Percentiles rank a stretch among this genome's conserved stretches.
These are phyloP conservation scores for Trematomus loennbergii DNA, from an alignment of 2,113 vertebrate species.

Conservation along the genomic window DNA sequence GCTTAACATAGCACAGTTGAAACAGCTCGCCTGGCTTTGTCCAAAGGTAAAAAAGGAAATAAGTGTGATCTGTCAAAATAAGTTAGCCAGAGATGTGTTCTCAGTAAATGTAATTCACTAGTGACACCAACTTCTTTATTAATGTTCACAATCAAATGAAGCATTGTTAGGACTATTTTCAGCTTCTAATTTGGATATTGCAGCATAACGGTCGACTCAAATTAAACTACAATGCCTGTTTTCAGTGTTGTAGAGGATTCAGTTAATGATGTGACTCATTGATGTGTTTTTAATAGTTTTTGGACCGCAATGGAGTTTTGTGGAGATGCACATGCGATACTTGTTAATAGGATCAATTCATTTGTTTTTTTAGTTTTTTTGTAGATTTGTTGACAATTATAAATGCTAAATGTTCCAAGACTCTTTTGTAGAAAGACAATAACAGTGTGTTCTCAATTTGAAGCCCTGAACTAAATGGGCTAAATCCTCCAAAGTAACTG, in stretches of 20 bases:
- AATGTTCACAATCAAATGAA: background rate
- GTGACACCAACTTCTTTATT: background rate
- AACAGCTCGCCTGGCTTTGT: background rate
- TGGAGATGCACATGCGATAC: background rate
- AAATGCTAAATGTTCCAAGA: background rate
- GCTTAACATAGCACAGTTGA: background rate
- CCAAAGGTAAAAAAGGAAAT: background rate
- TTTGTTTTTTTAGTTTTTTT: background rate
- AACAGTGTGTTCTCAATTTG: background rate
- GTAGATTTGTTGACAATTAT: background rate
- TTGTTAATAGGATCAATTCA: background rate
- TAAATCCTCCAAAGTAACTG: background rate
- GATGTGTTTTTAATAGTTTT: background rate
- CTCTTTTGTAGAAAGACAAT: background rate
- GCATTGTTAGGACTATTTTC: background rate
- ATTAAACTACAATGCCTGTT: background rate
- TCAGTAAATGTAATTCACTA: background rate
- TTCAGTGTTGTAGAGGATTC: background rate
- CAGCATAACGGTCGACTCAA: background rate
- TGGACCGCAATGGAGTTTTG: background rate
- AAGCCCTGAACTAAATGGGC: background rate
- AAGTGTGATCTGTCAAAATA: background rate
- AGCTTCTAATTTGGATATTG: background rate
- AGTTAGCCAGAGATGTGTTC: background rate
- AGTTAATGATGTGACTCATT: background rate